phyloP scores from a whole-genome alignment of 2,113 vertebrate species.

The Callipepla squamata region DNA sequence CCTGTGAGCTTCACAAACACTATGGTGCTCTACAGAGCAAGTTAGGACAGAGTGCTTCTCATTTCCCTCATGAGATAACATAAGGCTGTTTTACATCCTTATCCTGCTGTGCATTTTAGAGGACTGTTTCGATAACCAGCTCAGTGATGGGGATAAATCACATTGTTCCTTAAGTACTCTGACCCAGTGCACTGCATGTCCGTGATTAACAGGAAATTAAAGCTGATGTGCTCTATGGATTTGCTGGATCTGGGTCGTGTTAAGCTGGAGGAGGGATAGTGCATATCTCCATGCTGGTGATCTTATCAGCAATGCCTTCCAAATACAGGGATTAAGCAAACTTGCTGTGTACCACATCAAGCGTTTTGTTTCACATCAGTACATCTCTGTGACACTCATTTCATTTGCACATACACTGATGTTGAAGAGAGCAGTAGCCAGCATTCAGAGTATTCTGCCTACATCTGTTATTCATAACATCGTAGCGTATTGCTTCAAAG shows the following conservation, averaged over 20 bases:
- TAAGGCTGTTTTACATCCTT: neutral
- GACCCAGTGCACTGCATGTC: neutral
- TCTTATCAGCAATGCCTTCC: slow-evolving; percentile 37
- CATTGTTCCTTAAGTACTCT: neutral
- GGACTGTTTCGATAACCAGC: neutral
- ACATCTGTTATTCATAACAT: neutral
- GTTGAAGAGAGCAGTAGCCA: neutral
- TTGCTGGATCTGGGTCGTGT: slow-evolving; percentile 46
- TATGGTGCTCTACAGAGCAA: neutral
- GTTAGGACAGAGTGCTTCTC: neutral
- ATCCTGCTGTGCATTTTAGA: neutral
- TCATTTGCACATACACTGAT: neutral
- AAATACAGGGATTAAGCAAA: slow-evolving; percentile 28
- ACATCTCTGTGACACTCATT: neutral
- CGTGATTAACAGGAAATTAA: slow-evolving; percentile 48
- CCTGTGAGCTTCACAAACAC: neutral
- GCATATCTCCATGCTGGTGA: neutral
- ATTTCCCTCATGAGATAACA: neutral
- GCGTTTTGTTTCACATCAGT: neutral
- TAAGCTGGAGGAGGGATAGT: neutral
- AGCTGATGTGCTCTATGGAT: slow-evolving; percentile 17
- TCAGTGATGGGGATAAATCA: neutral
- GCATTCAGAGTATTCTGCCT: neutral
- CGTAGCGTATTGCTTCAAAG: neutral
- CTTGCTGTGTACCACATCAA: neutral